A percentile compares a stretch with the other conserved stretches of the same genome.
Evolutionary conservation across 2,888 invertebrate species (phyloP).

Genomic region (Phorcus lineatus): DNA sequence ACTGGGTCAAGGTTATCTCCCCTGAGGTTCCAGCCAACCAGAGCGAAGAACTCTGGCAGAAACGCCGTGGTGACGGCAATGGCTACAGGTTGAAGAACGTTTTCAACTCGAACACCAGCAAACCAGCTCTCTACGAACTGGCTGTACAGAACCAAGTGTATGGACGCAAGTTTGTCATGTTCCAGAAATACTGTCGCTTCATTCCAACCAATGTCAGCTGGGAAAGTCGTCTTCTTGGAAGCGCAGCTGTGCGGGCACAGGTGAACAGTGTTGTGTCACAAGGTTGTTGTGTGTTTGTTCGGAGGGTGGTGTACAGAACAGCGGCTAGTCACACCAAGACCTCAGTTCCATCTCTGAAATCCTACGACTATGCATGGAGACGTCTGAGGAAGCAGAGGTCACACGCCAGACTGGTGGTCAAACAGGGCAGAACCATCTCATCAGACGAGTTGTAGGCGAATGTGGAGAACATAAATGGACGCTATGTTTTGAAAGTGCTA

Average conservation of each 20-base stretch:
- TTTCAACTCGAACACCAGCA: slow-evolving; percentile 42
- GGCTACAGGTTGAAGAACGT: slow-evolving; percentile 42
- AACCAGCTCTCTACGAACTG: slow-evolving; percentile 52
- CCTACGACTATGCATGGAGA: neutral
- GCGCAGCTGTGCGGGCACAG: slow-evolving; percentile 39
- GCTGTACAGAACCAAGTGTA: slow-evolving; percentile 42
- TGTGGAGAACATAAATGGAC: neutral
- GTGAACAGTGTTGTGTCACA: slow-evolving; percentile 45
- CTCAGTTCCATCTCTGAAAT: neutral
- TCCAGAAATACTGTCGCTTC: slow-evolving; percentile 44
- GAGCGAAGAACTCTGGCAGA: neutral
- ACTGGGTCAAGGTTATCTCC: slow-evolving; percentile 45
- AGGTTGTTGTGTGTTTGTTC: slow-evolving; percentile 41
- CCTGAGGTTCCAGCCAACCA: slow-evolving; percentile 12
- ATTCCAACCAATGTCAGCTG: slow-evolving; percentile 37
- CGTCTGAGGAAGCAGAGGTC: neutral
- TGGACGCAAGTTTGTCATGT: slow-evolving; percentile 47
- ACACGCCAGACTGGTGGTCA: neutral
- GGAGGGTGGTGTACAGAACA: slow-evolving; percentile 33
- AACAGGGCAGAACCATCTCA: neutral
- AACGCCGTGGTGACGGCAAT: slow-evolving; percentile 38
- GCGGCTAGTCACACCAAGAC: neutral
- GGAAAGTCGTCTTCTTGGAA: slow-evolving; percentile 47
- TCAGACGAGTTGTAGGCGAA: neutral
- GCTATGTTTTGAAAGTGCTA: no score